Conservation (phyloP, 2,797 vertebrate species). For the Phoeniculus purpureus region DNA sequence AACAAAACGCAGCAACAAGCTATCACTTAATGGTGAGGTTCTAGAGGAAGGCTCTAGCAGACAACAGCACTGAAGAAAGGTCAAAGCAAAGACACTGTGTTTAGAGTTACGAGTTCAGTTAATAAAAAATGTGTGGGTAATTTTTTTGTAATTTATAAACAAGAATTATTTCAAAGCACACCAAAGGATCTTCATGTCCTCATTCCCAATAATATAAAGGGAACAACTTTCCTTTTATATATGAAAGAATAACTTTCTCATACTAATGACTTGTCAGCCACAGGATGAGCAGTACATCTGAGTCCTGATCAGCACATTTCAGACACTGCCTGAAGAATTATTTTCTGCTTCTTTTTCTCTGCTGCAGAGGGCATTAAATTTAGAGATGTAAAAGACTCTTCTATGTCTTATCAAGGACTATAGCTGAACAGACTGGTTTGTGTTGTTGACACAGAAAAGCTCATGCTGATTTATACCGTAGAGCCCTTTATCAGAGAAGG, state of each 20-base stretch:
- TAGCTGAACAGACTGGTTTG: neutral
- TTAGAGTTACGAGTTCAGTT: neutral
- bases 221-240: neutral
- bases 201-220: neutral
- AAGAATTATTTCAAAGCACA: neutral
- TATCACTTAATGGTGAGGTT: fast-evolving
- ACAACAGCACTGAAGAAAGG: neutral
- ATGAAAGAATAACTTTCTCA: neutral
- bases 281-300: neutral
- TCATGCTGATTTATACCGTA: neutral
- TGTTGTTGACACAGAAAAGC: neutral
- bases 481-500: neutral
- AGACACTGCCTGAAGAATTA: neutral
- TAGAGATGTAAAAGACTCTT: neutral
- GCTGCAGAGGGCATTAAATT: neutral
- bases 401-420: neutral
- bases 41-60: neutral
- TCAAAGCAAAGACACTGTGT: neutral
- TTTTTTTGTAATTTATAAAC: constrained; percentile 14
- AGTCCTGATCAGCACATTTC: neutral
- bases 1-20: neutral
- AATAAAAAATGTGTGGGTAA: neutral
- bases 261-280: neutral
- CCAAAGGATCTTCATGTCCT: neutral
- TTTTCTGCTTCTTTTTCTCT: neutral